These are phyloP conservation scores for Rhadinocentrus ornatus DNA, from an alignment of 2,797 vertebrate genomes.

Conservation along the genomic window DNA sequence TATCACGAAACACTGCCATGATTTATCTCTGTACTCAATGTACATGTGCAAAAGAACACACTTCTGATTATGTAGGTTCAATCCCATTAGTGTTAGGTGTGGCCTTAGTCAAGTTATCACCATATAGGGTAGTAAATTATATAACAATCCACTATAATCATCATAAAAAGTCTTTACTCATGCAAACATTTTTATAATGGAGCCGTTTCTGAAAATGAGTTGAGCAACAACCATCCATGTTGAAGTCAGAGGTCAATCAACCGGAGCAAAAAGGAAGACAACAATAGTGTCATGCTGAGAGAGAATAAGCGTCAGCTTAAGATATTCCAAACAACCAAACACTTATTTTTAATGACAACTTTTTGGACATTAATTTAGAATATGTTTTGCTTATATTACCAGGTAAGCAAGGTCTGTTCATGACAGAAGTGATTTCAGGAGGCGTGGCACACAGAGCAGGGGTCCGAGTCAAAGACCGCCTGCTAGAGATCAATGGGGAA, in stretches of 20 bases:
- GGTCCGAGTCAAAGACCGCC: constrained; percentile 82
- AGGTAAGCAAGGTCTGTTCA: constrained; percentile 86
- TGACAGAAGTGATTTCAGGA: constrained; percentile 82
- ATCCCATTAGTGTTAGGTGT: not conserved
- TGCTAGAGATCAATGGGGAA: constrained; percentile 92
- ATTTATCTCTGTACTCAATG: not conserved
- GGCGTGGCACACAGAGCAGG: constrained; percentile 88
- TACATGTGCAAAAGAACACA: not conserved
- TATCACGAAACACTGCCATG: not conserved
- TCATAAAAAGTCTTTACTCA: not conserved
- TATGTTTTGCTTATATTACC: not conserved
- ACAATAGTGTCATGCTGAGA: not conserved
- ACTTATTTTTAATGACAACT: not conserved
- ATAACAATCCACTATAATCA: not conserved
- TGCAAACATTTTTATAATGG: not conserved
- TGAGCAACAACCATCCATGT: not conserved
- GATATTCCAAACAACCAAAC: not conserved
- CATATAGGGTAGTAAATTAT: not conserved
- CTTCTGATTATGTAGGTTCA: not conserved
- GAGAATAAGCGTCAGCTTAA: not conserved
- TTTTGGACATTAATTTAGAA: not conserved
- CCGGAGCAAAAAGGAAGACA: not conserved
- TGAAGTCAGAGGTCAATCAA: not conserved
- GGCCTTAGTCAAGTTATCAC: not conserved
- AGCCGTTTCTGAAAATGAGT: not conserved